Conservation (phyloP, 2,113 vertebrate species). For the Mastomys natalensis region DNA sequence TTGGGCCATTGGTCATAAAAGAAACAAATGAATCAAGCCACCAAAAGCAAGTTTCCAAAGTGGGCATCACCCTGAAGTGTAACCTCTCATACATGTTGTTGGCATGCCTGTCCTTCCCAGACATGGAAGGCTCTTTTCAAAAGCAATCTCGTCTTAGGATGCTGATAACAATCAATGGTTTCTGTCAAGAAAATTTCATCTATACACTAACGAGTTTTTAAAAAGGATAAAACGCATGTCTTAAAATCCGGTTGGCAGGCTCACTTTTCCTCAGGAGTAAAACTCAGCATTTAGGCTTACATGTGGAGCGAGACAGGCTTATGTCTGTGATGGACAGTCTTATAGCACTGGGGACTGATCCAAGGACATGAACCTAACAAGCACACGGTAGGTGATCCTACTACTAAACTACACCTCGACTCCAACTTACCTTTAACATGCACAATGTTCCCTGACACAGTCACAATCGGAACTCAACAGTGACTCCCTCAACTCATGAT, state of each 20-base stretch:
- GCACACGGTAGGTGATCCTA: too few relatives aligned
- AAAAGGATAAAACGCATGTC: slow-evolving; percentile 19
- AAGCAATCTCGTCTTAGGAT: not conserved
- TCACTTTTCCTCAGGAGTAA: not conserved
- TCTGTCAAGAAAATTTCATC: slow-evolving; percentile 6
- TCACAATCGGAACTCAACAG: not conserved
- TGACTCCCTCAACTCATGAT: not conserved
- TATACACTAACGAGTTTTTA: not conserved
- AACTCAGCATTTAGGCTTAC: not conserved
- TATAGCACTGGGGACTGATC: not conserved
- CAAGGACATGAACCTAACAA: too few relatives aligned
- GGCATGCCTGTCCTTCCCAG: not conserved
- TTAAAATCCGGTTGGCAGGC: not conserved
- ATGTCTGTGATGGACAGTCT: rapidly evolving
- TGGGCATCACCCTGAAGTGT: not conserved
- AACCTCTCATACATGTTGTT: not conserved
- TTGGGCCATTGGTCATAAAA: not conserved
- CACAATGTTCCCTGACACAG: not conserved
- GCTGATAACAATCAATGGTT: slow-evolving; percentile 8
- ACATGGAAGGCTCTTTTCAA: not conserved
- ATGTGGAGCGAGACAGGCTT: not conserved
- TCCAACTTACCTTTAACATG: not conserved
- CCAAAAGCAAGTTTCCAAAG: not conserved
- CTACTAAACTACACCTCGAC: not conserved
- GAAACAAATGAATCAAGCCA: not conserved